phyloP scores from a whole-genome alignment of 2,113 vertebrate genomes.

The human region DNA sequence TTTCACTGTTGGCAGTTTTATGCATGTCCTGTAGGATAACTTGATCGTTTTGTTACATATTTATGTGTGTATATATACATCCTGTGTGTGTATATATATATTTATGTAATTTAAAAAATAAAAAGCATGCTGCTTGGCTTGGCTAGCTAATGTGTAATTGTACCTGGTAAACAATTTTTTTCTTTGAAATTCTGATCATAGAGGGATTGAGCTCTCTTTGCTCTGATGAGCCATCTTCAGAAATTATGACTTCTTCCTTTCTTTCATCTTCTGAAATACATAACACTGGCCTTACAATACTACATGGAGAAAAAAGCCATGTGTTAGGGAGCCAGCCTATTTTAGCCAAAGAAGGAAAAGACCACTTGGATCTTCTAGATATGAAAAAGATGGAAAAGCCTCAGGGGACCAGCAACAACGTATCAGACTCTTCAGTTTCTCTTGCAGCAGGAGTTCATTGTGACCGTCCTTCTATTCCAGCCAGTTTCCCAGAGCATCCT shows the following conservation, averaged over 20 bases:
- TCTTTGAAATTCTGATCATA: slow-evolving; percentile 62
- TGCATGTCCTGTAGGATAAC: slow-evolving; percentile 66
- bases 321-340: slow-evolving; percentile 25
- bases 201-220: slow-evolving; percentile 52
- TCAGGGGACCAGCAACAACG: slow-evolving; percentile 2
- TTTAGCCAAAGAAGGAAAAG: slow-evolving; percentile 81
- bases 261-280: slow-evolving; percentile 66
- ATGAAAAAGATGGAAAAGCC: slow-evolving; percentile 1
- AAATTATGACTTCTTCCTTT: slow-evolving; percentile 66
- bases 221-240: slow-evolving; percentile 59
- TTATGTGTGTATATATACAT: slow-evolving; percentile 10
- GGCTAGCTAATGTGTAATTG: slow-evolving; percentile 58
- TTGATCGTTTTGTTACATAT: slow-evolving; percentile 1
- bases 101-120: slow-evolving; percentile 9
- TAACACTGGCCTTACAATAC: slow-evolving; percentile 72
- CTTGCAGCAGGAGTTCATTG: background rate
- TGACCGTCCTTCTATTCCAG: background rate
- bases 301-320: slow-evolving; percentile 74
- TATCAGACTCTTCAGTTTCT: background rate
- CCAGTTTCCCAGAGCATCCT: slow-evolving; percentile 35
- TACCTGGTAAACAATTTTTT: slow-evolving; percentile 65
- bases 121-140: slow-evolving; percentile 79
- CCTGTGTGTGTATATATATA: background rate
- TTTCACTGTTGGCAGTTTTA: slow-evolving; percentile 21
- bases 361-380: slow-evolving; percentile 78